Conservation (phyloP, 2,888 invertebrate species). For the Microctonus aethiopoides region DNA sequence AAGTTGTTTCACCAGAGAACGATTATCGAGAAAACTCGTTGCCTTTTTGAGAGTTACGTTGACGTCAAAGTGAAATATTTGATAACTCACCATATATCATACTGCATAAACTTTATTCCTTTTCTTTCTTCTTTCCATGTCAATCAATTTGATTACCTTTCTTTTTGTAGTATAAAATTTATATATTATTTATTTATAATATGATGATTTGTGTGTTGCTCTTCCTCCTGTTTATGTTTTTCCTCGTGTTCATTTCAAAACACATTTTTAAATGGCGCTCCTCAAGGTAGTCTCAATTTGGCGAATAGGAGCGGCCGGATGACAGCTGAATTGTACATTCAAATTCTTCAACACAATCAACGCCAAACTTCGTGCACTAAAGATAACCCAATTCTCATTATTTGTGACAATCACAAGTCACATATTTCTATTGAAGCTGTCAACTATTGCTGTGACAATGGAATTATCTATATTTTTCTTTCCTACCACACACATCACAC, state of each 20-base stretch:
- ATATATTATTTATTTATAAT: too few relatives aligned
- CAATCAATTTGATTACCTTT: too few relatives aligned
- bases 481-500: not conserved
- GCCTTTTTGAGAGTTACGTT: not conserved
- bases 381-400: constrained; percentile 45
- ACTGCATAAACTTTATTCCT: too few relatives aligned
- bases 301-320: not conserved
- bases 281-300: not conserved
- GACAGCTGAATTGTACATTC: constrained; percentile 15
- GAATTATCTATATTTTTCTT: not conserved
- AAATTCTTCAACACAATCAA: constrained; percentile 48
- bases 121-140: too few relatives aligned
- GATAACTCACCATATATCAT: too few relatives aligned
- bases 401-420: constrained; percentile 24
- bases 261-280: not conserved
- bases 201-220: too few relatives aligned
- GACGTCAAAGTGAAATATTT: not conserved
- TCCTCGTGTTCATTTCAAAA: not conserved
- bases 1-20: constrained; percentile 1
- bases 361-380: constrained; percentile 36
- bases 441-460: not conserved
- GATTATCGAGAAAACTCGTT: not conserved
- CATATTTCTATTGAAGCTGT: not conserved
- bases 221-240: not conserved
- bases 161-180: too few relatives aligned